Percentiles rank a stretch among this genome's conserved stretches.
These are phyloP conservation scores for Synchiropus splendidus DNA, from an alignment of 2,113 vertebrate species.

Conservation along the genomic window DNA sequence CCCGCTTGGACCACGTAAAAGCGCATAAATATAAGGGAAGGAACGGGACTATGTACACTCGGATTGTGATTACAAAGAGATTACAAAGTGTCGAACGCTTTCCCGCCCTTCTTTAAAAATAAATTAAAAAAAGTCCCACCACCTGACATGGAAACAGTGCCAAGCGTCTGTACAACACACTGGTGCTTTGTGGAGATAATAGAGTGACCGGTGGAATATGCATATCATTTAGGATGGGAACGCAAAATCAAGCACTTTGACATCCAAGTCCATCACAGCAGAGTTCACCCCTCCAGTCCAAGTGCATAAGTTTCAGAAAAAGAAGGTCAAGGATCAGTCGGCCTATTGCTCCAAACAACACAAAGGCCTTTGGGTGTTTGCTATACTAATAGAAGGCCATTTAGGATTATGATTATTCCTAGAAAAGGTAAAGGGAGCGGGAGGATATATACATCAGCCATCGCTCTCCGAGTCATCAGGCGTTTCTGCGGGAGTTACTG, in stretches of 20 bases:
- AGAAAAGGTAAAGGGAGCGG: slow-evolving; percentile 48
- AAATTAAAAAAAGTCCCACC: no score
- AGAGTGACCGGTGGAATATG: slow-evolving; percentile 41
- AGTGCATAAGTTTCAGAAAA: slow-evolving; percentile 20
- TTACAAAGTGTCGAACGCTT: no score
- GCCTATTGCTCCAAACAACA: slow-evolving; percentile 46
- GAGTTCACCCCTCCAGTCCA: slow-evolving; percentile 4
- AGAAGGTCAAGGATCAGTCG: slow-evolving; percentile 27
- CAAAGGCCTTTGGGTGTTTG: slow-evolving; percentile 58
- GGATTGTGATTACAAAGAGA: no score
- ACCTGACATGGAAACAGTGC: slow-evolving; percentile 1
- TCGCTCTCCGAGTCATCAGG: slow-evolving; percentile 37
- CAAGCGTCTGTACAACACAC: slow-evolving; percentile 35
- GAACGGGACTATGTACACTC: no score
- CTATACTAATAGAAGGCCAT: slow-evolving; percentile 50
- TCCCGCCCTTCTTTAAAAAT: no score
- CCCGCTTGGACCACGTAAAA: no score
- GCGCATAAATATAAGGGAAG: no score
- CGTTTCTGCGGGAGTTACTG: slow-evolving; percentile 64
- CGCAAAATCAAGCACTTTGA: slow-evolving; percentile 23
- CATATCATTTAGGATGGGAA: slow-evolving; percentile 27
- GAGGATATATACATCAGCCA: slow-evolving; percentile 15
- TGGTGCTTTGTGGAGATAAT: slow-evolving; percentile 37
- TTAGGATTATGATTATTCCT: slow-evolving; percentile 28
- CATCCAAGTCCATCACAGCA: slow-evolving; percentile 27